Conservation (phyloP, 2,113 vertebrate species). For the Nerophis lumbriciformis region DNA sequence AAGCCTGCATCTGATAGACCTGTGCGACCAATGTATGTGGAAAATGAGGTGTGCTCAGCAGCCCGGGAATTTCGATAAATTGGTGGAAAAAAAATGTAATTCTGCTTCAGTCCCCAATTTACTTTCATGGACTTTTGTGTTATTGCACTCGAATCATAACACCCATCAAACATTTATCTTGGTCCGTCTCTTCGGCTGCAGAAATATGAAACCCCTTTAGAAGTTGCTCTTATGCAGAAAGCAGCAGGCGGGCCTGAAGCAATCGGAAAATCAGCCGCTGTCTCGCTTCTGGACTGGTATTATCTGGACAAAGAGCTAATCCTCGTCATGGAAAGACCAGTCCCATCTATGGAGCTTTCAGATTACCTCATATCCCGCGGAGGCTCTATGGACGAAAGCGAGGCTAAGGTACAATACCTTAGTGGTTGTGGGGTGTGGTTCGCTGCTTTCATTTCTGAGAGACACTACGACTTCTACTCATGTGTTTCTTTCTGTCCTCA, state of each 20-base stretch:
- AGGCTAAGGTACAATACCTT: neutral
- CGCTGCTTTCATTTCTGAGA: neutral
- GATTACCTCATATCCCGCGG: neutral
- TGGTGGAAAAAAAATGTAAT: no score
- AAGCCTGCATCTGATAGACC: no score
- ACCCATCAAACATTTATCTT: neutral
- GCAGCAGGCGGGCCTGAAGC: neutral
- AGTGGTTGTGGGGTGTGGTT: neutral
- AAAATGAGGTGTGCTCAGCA: no score
- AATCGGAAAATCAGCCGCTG: neutral
- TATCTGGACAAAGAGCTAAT: neutral
- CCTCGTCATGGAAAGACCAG: slow-evolving; percentile 2
- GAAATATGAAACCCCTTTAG: neutral
- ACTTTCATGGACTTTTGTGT: no score
- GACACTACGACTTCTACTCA: neutral
- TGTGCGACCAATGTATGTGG: no score
- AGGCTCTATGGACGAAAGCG: neutral
- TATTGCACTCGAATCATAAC: neutral
- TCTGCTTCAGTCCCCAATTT: no score
- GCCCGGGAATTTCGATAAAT: no score
- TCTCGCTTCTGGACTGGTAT: slow-evolving; percentile 5
- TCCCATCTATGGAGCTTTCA: neutral
- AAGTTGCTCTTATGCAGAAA: slow-evolving; percentile 12
- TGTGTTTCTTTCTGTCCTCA: neutral
- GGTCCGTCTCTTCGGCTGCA: neutral